A percentile compares a stretch with the other conserved stretches of the same genome.
Evolutionary conservation across 1,140 invertebrate species (phyloP).

Genomic region (Drosophila takahashii): DNA sequence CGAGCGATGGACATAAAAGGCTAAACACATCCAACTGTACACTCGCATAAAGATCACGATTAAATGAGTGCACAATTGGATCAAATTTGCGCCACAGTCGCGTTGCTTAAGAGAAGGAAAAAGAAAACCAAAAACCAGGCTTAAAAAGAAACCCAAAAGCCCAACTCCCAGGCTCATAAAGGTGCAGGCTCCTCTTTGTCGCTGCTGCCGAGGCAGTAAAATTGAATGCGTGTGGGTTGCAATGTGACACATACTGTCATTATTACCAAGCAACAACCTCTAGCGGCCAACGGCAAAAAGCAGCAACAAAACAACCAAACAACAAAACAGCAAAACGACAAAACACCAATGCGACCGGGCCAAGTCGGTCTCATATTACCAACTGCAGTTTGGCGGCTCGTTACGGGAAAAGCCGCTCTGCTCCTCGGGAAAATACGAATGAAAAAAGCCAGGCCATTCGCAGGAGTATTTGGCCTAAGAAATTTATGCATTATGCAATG

Average conservation of each 20-base stretch:
- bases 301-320: conserved; percentile 19
- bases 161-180: conserved; percentile 68
- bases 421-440: conserved; percentile 8
- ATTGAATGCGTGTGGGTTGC: conserved; percentile 83
- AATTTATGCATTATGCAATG: conserved; percentile 78
- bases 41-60: conserved; percentile 82
- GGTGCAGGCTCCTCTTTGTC: conserved; percentile 56
- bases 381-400: conserved; percentile 67
- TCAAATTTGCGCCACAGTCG: conserved; percentile 80
- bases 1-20: conserved; percentile 75
- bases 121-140: conserved; percentile 27
- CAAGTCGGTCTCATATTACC: conserved; percentile 72
- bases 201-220: conserved; percentile 59
- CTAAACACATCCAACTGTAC: conserved; percentile 83
- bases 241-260: conserved; percentile 83
- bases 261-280: conserved; percentile 77
- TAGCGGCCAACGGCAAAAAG: conserved; percentile 54
- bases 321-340: conserved; percentile 34
- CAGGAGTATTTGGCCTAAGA: conserved; percentile 41
- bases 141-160: conserved; percentile 18
- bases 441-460: conserved; percentile 9
- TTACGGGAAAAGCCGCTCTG: conserved; percentile 65
- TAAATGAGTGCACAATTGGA: conserved; percentile 83
- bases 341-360: conserved; percentile 39
- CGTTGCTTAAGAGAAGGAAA: conserved; percentile 43